Conservation (phyloP, 2,888 invertebrate species). For the Troides helena region DNA sequence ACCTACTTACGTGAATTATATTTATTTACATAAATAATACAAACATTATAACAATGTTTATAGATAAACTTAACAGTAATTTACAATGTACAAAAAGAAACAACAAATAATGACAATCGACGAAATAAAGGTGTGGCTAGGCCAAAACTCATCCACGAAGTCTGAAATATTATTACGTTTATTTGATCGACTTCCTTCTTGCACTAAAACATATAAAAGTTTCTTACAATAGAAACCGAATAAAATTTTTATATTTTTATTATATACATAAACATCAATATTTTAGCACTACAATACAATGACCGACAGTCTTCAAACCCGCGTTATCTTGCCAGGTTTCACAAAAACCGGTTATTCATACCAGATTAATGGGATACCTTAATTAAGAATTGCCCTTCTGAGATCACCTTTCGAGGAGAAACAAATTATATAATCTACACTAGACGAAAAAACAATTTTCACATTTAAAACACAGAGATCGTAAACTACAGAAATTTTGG, state of each 20-base stretch:
- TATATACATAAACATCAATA: constrained; percentile 53
- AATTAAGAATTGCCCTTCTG: constrained; percentile 55
- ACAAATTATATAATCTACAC: constrained; percentile 29
- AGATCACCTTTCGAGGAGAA: constrained; percentile 56
- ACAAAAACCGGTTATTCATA: constrained; percentile 27
- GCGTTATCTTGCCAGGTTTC: constrained; percentile 35
- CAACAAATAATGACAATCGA: constrained; percentile 52
- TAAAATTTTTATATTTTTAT: constrained; percentile 41
- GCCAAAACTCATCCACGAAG: constrained; percentile 42
- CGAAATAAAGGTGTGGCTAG: constrained; percentile 40
- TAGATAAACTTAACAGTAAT: constrained; percentile 73
- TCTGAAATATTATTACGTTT: constrained; percentile 31
- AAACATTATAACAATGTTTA: constrained; percentile 72
- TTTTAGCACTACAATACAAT: constrained; percentile 42
- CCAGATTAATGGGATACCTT: constrained; percentile 26
- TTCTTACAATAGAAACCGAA: constrained; percentile 24
- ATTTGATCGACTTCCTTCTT: constrained; percentile 26
- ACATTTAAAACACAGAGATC: constrained; percentile 18
- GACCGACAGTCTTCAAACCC: constrained; percentile 49
- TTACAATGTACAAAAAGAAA: constrained; percentile 68
- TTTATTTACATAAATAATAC: constrained; percentile 77
- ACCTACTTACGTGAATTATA: constrained; percentile 56
- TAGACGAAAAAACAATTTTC: constrained; percentile 9
- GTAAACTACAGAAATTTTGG: constrained; percentile 25
- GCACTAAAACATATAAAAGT: constrained; percentile 19